Evolutionary conservation across 1,140 invertebrate species (phyloP).

Genomic region (Euwallacea fornicatus): DNA sequence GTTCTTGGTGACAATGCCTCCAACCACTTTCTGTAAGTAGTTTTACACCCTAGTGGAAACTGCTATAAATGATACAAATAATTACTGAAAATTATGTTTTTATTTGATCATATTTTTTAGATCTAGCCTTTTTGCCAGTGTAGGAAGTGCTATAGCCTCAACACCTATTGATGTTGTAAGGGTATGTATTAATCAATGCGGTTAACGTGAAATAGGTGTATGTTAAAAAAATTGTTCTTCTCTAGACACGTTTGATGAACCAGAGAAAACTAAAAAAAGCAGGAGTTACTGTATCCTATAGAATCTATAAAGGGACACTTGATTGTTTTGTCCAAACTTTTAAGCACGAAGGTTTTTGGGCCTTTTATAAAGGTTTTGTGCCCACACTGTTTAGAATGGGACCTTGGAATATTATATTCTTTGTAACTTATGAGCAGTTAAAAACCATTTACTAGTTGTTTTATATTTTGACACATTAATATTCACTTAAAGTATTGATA

Average conservation of each 20-base stretch:
- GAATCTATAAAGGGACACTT: slow-evolving; percentile 81
- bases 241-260: slow-evolving; percentile 92
- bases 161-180: slow-evolving; percentile 94
- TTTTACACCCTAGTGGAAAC: too few relatives aligned
- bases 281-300: slow-evolving; percentile 52
- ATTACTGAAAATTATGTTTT: neutral
- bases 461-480: too few relatives aligned
- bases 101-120: slow-evolving; percentile 54
- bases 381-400: slow-evolving; percentile 82
- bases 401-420: slow-evolving; percentile 95
- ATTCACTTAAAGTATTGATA: too few relatives aligned
- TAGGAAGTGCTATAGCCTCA: slow-evolving; percentile 89
- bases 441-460: slow-evolving; percentile 62
- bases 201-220: neutral
- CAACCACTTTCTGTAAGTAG: slow-evolving; percentile 85
- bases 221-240: slow-evolving; percentile 40
- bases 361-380: slow-evolving; percentile 83
- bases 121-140: slow-evolving; percentile 88
- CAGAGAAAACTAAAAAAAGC: slow-evolving; percentile 67
- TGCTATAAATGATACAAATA: too few relatives aligned
- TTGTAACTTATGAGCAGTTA: slow-evolving; percentile 92
- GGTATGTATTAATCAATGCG: slow-evolving; percentile 61
- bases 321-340: slow-evolving; percentile 89
- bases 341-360: slow-evolving; percentile 75
- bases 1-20: slow-evolving; percentile 75